phyloP scores from a whole-genome alignment of 2,888 invertebrate genomes.

The Eurytoma californica region DNA sequence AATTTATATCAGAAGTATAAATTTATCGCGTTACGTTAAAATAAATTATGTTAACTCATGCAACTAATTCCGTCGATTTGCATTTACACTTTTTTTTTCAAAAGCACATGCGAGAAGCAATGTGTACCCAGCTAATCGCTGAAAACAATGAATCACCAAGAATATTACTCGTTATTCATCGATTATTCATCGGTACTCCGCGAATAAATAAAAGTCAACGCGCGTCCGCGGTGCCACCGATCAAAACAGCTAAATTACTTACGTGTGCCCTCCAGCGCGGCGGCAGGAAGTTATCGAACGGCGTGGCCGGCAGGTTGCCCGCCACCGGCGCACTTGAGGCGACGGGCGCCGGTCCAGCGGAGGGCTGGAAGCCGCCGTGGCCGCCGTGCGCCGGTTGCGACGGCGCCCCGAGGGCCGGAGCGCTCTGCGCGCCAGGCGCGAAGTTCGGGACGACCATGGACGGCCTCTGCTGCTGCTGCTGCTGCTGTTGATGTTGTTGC shows the following conservation, averaged over 20 bases:
- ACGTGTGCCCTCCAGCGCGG: constrained; percentile 58
- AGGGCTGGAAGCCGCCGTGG: constrained; percentile 54
- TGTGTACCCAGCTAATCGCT: no score
- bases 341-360: constrained; percentile 14
- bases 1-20: no score
- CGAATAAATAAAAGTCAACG: no score
- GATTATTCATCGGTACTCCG: no score
- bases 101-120: no score
- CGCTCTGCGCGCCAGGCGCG: neutral
- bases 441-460: constrained; percentile 72
- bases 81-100: no score
- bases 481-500: constrained; percentile 68
- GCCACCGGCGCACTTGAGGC: neutral
- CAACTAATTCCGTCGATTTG: no score
- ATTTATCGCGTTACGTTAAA: no score
- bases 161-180: no score
- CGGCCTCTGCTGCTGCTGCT: constrained; percentile 74
- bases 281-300: constrained; percentile 55
- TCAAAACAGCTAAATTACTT: constrained; percentile 22
- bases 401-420: neutral
- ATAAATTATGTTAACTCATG: no score
- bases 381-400: neutral
- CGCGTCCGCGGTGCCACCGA: no score
- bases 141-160: no score
- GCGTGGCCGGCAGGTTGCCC: constrained; percentile 14